Evolutionary conservation across 1,140 invertebrate genomes (phyloP).

Genomic region (Formica selysi): DNA sequence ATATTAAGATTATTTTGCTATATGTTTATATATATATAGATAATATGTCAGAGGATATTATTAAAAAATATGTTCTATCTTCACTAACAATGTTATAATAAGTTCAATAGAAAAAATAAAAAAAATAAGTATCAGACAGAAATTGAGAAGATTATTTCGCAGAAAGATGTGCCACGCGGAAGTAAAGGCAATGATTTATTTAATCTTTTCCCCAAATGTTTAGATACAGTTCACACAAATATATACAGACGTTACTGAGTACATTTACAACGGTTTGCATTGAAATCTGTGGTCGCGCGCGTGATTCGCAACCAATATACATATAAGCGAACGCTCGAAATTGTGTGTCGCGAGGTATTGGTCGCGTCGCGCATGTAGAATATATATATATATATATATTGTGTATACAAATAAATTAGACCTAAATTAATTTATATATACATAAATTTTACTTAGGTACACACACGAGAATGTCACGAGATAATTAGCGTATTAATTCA

Average conservation of each 20-base stretch:
- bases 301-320: slow-evolving; percentile 67
- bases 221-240: slow-evolving; percentile 82
- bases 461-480: slow-evolving; percentile 73
- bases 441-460: slow-evolving; percentile 82
- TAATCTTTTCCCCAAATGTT: slow-evolving; percentile 66
- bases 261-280: slow-evolving; percentile 81
- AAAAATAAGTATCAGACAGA: not conserved
- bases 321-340: slow-evolving; percentile 61
- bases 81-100: not conserved
- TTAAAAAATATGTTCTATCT: slow-evolving; percentile 6
- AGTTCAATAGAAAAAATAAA: not conserved
- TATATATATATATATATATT: not conserved
- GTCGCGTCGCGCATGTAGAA: slow-evolving; percentile 33
- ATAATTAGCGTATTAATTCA: slow-evolving; percentile 78
- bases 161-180: slow-evolving; percentile 26
- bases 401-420: slow-evolving; percentile 76
- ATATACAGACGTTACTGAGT: slow-evolving; percentile 81
- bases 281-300: slow-evolving; percentile 69
- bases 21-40: slow-evolving; percentile 3
- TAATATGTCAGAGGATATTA: not conserved
- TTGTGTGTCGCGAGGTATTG: slow-evolving; percentile 43
- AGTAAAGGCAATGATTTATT: slow-evolving; percentile 75
- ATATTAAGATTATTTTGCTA: not conserved
- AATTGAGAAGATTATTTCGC: not conserved
- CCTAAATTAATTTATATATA: slow-evolving; percentile 79